These are phyloP conservation scores for Elegia similella DNA, from an alignment of 2,888 invertebrate species.

Conservation along the genomic window DNA sequence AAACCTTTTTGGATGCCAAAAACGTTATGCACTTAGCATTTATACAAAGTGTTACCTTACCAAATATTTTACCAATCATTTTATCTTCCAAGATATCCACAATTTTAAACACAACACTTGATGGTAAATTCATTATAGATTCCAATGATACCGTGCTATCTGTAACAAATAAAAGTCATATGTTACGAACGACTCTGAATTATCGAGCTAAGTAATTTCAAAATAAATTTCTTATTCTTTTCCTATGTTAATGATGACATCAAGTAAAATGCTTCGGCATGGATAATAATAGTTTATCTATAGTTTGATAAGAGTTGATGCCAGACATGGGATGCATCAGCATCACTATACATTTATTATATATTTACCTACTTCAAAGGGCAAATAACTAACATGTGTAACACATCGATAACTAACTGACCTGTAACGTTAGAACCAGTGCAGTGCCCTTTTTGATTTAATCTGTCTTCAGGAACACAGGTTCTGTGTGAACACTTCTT, in stretches of 20 bases:
- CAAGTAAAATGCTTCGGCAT: no score
- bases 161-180: constrained; percentile 39
- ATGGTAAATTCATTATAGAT: constrained; percentile 68
- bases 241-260: no score
- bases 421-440: constrained; percentile 57
- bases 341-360: no score
- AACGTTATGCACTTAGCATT: constrained; percentile 63
- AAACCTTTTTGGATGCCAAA: constrained; percentile 56
- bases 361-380: no score
- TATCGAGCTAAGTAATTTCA: no score
- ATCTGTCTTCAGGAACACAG: constrained; percentile 55
- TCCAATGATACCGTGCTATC: constrained; percentile 66
- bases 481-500: constrained; percentile 62
- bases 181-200: no score
- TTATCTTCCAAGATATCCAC: constrained; percentile 69
- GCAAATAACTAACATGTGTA: constrained; percentile 48
- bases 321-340: no score
- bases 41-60: constrained; percentile 68
- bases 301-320: no score
- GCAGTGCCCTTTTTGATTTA: constrained; percentile 67
- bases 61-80: constrained; percentile 65
- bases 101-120: constrained; percentile 63
- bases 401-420: no score
- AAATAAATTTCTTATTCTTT: no score
- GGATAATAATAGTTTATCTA: no score